Evolutionary conservation across 2,888 invertebrate genomes (phyloP).

Genomic region (Taenaris catops): DNA sequence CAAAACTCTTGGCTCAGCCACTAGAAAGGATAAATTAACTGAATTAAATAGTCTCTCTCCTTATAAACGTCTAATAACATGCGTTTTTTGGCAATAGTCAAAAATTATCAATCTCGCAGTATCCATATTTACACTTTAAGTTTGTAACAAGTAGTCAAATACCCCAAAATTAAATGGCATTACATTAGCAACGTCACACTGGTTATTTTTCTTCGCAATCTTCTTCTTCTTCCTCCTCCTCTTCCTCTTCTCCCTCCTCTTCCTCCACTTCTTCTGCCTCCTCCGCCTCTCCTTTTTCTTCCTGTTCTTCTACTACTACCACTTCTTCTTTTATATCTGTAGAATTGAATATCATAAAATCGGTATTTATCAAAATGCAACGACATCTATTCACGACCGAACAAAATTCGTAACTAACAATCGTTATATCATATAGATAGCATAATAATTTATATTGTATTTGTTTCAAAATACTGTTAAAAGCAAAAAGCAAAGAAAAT

Average conservation of each 20-base stretch:
- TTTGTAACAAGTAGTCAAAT: slow-evolving; percentile 12
- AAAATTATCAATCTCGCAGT: neutral
- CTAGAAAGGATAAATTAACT: no score
- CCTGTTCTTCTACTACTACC: neutral
- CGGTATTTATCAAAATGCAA: neutral
- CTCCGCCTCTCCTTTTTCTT: slow-evolving; percentile 14
- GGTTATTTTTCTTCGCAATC: slow-evolving; percentile 33
- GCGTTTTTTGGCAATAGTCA: neutral
- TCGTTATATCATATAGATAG: no score
- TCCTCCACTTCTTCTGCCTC: slow-evolving; percentile 32
- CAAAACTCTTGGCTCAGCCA: no score
- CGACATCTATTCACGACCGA: neutral
- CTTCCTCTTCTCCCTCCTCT: slow-evolving; percentile 38
- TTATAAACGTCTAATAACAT: no score
- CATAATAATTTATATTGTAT: no score
- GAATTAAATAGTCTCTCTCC: no score
- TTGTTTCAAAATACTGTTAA: no score
- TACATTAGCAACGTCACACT: slow-evolving; percentile 20
- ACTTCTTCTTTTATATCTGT: slow-evolving; percentile 7
- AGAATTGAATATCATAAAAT: neutral
- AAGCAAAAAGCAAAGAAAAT: no score
- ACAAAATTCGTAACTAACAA: no score
- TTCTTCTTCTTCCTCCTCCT: slow-evolving; percentile 41
- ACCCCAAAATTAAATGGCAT: slow-evolving; percentile 27
- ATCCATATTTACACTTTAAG: no score